Evolutionary conservation across 2,888 invertebrate genomes (phyloP).

Genomic region (Allophyes oxyacanthae): DNA sequence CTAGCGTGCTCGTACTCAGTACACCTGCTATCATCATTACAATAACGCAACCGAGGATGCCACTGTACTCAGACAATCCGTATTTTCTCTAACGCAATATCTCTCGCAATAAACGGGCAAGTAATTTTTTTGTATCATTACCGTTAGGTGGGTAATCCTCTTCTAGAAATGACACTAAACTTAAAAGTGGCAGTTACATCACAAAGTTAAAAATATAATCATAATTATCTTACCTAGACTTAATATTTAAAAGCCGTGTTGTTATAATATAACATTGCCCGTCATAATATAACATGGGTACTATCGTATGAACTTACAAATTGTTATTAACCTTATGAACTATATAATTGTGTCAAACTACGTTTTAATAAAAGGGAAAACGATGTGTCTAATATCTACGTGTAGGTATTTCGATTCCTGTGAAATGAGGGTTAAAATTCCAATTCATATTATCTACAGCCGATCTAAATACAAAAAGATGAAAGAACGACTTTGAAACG

Average conservation of each 20-base stretch:
- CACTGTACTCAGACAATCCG: slow-evolving; percentile 56
- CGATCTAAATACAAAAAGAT: slow-evolving; percentile 1
- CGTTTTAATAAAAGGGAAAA: too few relatives aligned
- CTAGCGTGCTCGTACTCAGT: slow-evolving; percentile 57
- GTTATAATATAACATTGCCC: not conserved
- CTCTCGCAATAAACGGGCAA: slow-evolving; percentile 37
- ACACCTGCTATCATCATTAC: slow-evolving; percentile 69
- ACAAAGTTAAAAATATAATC: slow-evolving; percentile 1
- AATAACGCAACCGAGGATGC: slow-evolving; percentile 67
- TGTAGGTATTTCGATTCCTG: too few relatives aligned
- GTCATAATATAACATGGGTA: not conserved
- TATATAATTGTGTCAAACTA: too few relatives aligned
- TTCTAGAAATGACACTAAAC: slow-evolving; percentile 21
- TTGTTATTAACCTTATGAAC: not conserved
- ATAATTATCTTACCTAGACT: not conserved
- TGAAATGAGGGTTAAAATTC: too few relatives aligned
- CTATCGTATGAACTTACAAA: too few relatives aligned
- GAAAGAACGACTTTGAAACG: not conserved
- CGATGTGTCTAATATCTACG: too few relatives aligned
- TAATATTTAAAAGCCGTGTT: not conserved
- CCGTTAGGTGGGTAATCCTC: slow-evolving; percentile 15
- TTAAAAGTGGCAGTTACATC: slow-evolving; percentile 20
- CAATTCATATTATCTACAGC: too few relatives aligned
- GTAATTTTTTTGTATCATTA: slow-evolving; percentile 37
- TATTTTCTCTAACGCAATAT: slow-evolving; percentile 51